These are phyloP conservation scores for Piaya cayana DNA, from an alignment of 2,113 vertebrate species.

Conservation along the genomic window DNA sequence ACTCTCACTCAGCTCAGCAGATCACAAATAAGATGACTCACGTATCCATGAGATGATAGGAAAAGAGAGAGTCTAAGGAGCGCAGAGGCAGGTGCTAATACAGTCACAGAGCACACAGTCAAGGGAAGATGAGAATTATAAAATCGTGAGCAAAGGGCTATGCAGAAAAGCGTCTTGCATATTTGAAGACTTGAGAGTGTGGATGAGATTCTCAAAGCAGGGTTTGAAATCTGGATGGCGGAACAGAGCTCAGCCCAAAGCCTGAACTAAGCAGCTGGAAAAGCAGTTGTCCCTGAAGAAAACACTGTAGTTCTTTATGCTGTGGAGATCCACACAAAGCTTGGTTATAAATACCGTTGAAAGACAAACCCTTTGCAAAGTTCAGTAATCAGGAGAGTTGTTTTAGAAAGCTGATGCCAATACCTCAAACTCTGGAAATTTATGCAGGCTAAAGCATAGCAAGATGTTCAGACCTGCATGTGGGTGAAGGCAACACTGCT, in stretches of 20 bases:
- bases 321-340: background rate
- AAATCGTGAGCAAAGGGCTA: background rate
- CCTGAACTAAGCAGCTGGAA: background rate
- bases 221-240: background rate
- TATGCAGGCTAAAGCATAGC: background rate
- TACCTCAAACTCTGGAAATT: background rate
- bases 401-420: background rate
- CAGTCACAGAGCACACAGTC: background rate
- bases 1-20: slow-evolving; percentile 52
- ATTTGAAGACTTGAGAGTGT: background rate
- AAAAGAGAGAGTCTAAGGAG: slow-evolving; percentile 33
- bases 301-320: background rate
- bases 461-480: background rate
- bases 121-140: background rate
- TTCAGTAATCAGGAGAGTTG: background rate
- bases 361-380: background rate
- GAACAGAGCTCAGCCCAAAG: background rate
- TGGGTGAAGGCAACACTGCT: background rate
- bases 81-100: slow-evolving; percentile 64
- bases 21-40: slow-evolving; percentile 69
- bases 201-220: background rate
- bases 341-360: background rate
- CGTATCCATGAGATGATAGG: slow-evolving; percentile 39
- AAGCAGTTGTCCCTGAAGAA: background rate
- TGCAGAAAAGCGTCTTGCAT: background rate